These are phyloP conservation scores for Epizoanthus scotinus DNA, from an alignment of 92 coral and sea anemone genomes.

Conservation along the genomic window DNA sequence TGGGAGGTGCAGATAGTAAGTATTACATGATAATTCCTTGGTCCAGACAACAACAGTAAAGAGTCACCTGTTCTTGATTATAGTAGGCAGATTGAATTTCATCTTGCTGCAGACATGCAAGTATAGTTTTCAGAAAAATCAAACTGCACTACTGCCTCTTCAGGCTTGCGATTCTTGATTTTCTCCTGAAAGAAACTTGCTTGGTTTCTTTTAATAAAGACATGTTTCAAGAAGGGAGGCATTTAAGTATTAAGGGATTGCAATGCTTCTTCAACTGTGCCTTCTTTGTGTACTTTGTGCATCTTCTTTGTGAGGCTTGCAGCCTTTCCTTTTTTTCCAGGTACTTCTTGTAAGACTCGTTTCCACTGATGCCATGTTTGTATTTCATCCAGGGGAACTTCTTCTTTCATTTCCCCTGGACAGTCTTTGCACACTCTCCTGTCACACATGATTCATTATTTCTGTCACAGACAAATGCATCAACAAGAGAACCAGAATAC, in stretches of 20 bases:
- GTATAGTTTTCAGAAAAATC: constrained; percentile 55
- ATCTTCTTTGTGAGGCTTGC: constrained; percentile 31
- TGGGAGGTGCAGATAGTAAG: background rate
- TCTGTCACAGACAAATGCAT: constrained; percentile 36
- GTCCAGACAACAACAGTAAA: constrained; percentile 17
- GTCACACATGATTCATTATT: constrained; percentile 19
- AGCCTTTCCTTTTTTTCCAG: constrained; percentile 17
- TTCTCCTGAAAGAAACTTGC: constrained; percentile 41
- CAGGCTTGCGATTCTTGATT: constrained; percentile 22
- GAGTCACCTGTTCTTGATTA: constrained; percentile 43
- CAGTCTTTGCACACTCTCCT: constrained; percentile 24
- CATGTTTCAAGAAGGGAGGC: constrained; percentile 42
- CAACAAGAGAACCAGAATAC: constrained; percentile 27
- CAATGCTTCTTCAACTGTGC: constrained; percentile 39
- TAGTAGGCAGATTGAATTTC: constrained; percentile 47
- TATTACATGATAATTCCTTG: too few species aligned
- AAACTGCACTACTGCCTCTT: constrained; percentile 51
- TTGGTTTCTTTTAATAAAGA: constrained; percentile 47
- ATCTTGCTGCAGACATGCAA: constrained; percentile 33
- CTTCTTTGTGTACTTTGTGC: constrained; percentile 39
- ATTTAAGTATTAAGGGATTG: background rate
- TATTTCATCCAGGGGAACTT: constrained; percentile 5
- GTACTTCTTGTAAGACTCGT: constrained; percentile 3
- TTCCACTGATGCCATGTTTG: constrained; percentile 6
- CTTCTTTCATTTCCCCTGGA: constrained; percentile 7